Evolutionary conservation across 2,113 vertebrate genomes (phyloP), one percentile per base, ranked within the genome.

Genomic region (Cromileptes altivelis): DNA sequence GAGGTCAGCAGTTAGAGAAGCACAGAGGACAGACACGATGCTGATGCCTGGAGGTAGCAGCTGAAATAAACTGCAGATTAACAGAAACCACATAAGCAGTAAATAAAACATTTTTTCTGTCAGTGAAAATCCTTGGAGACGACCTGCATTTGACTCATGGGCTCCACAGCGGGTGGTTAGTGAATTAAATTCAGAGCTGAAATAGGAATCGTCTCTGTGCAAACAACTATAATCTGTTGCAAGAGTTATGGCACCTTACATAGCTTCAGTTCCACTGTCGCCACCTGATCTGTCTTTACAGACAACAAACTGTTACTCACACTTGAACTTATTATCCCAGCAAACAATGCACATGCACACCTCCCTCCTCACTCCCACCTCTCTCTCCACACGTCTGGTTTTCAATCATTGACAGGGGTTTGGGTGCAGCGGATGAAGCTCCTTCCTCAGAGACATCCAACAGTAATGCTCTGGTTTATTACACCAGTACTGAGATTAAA

Each of bases 401-500:
- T 84, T 91, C 83, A 81, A 84, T 93, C 81, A 68, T 4, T 18
- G 47, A 8, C 45, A 68, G 8, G 45, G 49, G 13, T 55, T 13
- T 40, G 68, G 60, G 6, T 37, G 52, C 42, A 70, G 55, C 2
- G 1, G 30, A 25, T 30, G 50, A 78, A 45, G 23, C 17, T 88
- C 23, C 50, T 84, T 83, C 84, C 75, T 84, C 65, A 56, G 6
- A 6, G 37, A 30, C 73, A 50, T 27, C 49, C 79, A 87, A 23
- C 64, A 77, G 61, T 70, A 91, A 81, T 72, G 57, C 52, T 30
- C 33, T 57, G 76, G 70, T n/a, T 91, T 88, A 88, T 86, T 88
- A 85, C 85, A 78, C 71, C 62, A 58, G 69, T 23, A 2, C 60
- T 23, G 56, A 81, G 85, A 89, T 85, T 87, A 75, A 92, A 90